A percentile compares a stretch with the other conserved stretches of the same genome.
These are phyloP conservation scores for Siniperca chuatsi DNA, from an alignment of 2,113 vertebrate genomes.

Conservation along the genomic window DNA sequence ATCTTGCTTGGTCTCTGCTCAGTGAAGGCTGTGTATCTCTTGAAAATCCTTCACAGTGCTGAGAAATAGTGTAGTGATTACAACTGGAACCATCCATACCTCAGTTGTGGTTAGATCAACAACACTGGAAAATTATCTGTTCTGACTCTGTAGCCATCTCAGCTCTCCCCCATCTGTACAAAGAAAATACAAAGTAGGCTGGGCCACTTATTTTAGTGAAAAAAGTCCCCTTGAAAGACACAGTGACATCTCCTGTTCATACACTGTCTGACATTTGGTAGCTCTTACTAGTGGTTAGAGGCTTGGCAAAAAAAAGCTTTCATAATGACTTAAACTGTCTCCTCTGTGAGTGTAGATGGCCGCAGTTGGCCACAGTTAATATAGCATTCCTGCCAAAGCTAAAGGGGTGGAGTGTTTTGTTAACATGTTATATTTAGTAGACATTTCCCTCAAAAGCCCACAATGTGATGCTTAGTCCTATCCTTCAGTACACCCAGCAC, in stretches of 20 bases:
- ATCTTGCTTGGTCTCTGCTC: constrained; percentile 42
- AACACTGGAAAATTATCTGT: constrained; percentile 22
- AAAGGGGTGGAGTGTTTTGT: constrained; percentile 70
- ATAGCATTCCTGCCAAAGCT: constrained; percentile 59
- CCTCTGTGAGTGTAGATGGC: constrained; percentile 47
- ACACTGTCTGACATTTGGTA: constrained; percentile 69
- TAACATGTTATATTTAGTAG: constrained; percentile 70
- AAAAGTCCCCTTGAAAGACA: constrained; percentile 24
- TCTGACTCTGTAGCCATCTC: constrained; percentile 8
- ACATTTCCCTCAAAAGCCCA: constrained; percentile 59
- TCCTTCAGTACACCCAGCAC: constrained; percentile 39
- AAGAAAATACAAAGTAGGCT: constrained; percentile 27
- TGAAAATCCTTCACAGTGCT: constrained; percentile 37
- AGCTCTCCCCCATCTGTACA: constrained; percentile 31
- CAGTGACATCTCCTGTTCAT: constrained; percentile 22
- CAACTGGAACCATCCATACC: constrained; percentile 26
- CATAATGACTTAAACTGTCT: constrained; percentile 59
- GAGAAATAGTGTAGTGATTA: constrained; percentile 36
- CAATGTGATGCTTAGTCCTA: constrained; percentile 48
- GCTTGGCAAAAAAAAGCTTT: constrained; percentile 51
- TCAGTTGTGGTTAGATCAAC: constrained; percentile 52
- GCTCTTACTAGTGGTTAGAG: constrained; percentile 69
- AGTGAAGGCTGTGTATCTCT: constrained; percentile 18
- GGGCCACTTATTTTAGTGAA: constrained; percentile 20
- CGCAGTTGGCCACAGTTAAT: constrained; percentile 65